Base-by-base conservation (phyloP, 2,797 vertebrate species). In the Chloroceryle inda region DNA sequence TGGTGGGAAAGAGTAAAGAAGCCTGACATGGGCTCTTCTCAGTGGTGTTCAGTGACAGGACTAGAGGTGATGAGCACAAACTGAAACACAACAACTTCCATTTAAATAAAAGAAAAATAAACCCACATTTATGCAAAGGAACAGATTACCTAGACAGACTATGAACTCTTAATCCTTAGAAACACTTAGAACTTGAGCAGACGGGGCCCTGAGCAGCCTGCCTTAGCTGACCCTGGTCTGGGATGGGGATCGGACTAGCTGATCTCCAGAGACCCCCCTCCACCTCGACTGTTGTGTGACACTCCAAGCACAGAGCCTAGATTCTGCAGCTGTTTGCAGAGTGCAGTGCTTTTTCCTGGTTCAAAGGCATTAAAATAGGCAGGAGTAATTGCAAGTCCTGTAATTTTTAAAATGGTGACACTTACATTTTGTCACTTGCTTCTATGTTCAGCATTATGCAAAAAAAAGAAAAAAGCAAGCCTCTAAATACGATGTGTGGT, bases 301-400 rank as follows among this genome's bases (percentile, higher is more conserved):
- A 11, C 62, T 17, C 6, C 31, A 37, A 17, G 49, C 9, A 23
- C 35, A 71, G 11, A 69, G 35, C 45, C n/a, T 61, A 3, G 6
- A 20, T 35, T 26, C 68, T 38, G 23, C 35, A 31, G 33, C 56
- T 23, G 7, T 31, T 44, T 73, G 19, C 64, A 58, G 37, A 79
- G 2, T 11, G 13, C 42, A 13, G 20, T 75, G 63, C 16, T 53
- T 62, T 35, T 62, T 38, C 77, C 50, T 44, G 73, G 49, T 38
- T 45, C 75, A 59, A 62, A 93, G 37, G 53, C 61, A 66, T 23
- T 40, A 13, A 73, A 91, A 78, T 11, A 74, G 13, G n/a, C 35
- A 13, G 49, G 37, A 86, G 27, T 67, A 96, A 93, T 35, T 59
- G 50, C 21, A 92, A 90, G 77, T 47, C 62, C 5, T 78, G 53